Base-by-base conservation (phyloP, 2,888 invertebrate species). In the Ferrisia virgata region DNA sequence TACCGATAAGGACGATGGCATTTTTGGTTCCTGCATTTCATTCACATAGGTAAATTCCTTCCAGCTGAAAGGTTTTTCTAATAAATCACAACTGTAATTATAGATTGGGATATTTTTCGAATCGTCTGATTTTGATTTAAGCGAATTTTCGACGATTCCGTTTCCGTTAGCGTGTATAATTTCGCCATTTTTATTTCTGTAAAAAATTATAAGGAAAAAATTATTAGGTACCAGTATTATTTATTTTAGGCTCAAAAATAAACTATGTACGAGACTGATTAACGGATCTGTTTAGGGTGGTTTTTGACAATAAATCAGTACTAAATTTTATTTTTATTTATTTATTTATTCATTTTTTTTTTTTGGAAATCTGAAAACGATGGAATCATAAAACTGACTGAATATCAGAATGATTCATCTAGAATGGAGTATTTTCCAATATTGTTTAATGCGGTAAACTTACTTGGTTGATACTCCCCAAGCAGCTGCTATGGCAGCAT, bases 31-130 rank as follows among this genome's bases (percentile, higher is more conserved):
- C 1, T 72, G 72, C 5, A 11, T 43, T 72, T 82, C 82, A 89
- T 86, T 92, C 3, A 90, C 88, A 0, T 88, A 85, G 86, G 89
- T 88, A 86, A 94, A 94, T 72, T 93, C 91, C 0, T 90, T 91
- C 97, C 97, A 98, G 0, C 92, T 93, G 78, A 97, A 89, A 0
- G 92, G 92, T 87, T 96, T 95, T 85, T 72, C 28, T 25, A 82
- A 28, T 28, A 82, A 40, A 82, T 82, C 82, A 43, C 82, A 82
- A 33, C 72, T 82, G 33, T 40, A 82, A 58, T 82, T 82, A 40
- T 72, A 82, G 18, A 82, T 47, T 1, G 72, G n/a, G 15, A 82
- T 72, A 11, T 82, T 40, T 72, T 82, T 82, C 18, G 82, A 40
- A 15, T 69, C 31, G 13, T 82, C 82, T 15, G 15, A 5, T 33